These are phyloP conservation scores for Drosophila pandora DNA, from an alignment of 1,140 invertebrate genomes.

Conservation along the genomic window DNA sequence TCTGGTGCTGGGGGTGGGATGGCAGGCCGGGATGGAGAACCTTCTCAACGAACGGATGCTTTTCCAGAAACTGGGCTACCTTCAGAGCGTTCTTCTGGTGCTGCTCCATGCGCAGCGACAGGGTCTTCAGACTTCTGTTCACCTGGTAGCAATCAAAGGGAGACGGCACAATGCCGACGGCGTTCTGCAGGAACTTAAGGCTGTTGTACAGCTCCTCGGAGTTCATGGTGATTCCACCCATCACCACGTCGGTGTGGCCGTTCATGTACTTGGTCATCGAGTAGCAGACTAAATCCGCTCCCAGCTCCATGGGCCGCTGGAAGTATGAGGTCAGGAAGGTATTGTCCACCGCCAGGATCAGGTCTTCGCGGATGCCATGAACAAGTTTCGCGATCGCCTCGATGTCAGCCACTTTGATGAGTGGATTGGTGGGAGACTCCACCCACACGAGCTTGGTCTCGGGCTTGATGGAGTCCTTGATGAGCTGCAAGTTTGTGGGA, in stretches of 20 bases:
- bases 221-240: constrained; percentile 94
- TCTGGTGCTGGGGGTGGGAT: constrained; percentile 95
- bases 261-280: constrained; percentile 99
- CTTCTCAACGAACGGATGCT: constrained; percentile 90
- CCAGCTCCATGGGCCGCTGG: constrained; percentile 95
- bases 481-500: constrained; percentile 87
- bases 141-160: constrained; percentile 98
- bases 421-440: constrained; percentile 99
- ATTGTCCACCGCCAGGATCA: constrained; percentile 97
- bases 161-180: constrained; percentile 96
- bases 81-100: constrained; percentile 92
- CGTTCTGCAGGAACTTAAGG: constrained; percentile 95
- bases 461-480: constrained; percentile 89
- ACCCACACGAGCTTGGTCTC: constrained; percentile 99
- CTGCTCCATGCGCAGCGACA: constrained; percentile 95
- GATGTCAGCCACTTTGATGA: constrained; percentile 96
- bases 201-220: constrained; percentile 89
- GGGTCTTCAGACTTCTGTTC: constrained; percentile 97
- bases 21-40: constrained; percentile 94
- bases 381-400: constrained; percentile 88
- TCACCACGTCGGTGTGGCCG: constrained; percentile 98
- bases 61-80: constrained; percentile 92
- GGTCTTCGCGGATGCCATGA: constrained; percentile 85
- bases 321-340: constrained; percentile 98
- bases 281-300: constrained; percentile 96